phyloP scores from a whole-genome alignment of 2,888 invertebrate genomes.

The Stenodera caucasica region DNA sequence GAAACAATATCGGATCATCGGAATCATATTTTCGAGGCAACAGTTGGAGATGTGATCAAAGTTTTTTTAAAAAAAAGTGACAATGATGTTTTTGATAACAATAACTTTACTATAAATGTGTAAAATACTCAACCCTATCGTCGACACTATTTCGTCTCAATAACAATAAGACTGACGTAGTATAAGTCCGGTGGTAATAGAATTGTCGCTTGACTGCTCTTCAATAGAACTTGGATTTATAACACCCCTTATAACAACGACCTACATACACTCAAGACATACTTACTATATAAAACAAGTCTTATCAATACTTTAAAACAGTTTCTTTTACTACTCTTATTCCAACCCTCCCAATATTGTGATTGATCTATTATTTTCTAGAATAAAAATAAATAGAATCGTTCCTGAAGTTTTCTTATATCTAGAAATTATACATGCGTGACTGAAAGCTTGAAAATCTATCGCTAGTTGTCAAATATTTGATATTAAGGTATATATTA shows the following conservation, averaged over 20 bases:
- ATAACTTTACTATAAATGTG: background rate
- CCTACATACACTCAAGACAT: background rate
- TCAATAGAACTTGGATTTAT: slow-evolving; percentile 25
- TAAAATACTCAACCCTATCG: background rate
- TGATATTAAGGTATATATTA: no score
- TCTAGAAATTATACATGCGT: no score
- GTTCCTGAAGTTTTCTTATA: no score
- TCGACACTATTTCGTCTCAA: slow-evolving; percentile 25
- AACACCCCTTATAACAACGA: slow-evolving; percentile 13
- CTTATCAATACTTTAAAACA: background rate
- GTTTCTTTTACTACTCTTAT: background rate
- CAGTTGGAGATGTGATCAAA: background rate
- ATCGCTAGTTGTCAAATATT: no score
- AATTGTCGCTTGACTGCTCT: slow-evolving; percentile 40
- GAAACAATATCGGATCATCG: background rate
- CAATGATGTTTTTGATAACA: background rate
- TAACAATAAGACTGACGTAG: slow-evolving; percentile 33
- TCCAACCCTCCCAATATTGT: background rate
- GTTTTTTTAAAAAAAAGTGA: background rate
- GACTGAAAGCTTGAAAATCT: no score
- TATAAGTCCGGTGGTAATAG: slow-evolving; percentile 40
- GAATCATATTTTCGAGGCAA: slow-evolving; percentile 1
- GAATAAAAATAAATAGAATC: no score
- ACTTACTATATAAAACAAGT: background rate
- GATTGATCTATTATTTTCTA: no score